Evolutionary conservation across 2,113 vertebrate species (phyloP), one percentile per base, ranked within the genome.

Genomic region (Sisor rabdophorus): DNA sequence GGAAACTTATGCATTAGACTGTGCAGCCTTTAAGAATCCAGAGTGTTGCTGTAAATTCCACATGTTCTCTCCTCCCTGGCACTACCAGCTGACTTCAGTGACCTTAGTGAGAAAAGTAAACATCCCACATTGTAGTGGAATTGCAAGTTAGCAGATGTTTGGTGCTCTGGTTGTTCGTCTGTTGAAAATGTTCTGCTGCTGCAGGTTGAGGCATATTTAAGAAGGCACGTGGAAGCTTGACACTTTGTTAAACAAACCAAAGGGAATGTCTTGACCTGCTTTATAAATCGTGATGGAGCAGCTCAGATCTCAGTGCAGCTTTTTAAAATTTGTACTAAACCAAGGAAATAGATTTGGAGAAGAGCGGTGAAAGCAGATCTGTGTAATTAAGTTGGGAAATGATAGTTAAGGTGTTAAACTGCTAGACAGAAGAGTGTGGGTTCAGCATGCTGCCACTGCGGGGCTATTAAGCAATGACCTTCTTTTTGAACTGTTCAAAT

Each of bases 101-200:
- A 55, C 60, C 60, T 55, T 32, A 75, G 73, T 54, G n/a, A 55
- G 15, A 54, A 53, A 54, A 20, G 56, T 32, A 54, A 74, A 75
- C 60, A 64, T 65, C n/a, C 20, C 20, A 15, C 19, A 65, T 36
- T 22, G 9, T 15, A 26, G 47, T 55, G 26, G 47, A 60, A 1
- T 50, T 48, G 17, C 26, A 50, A 5, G 24, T 52, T 69, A 20
- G 48, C 44, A 17, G 44, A 67, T 48, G 24, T 30, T 50, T 28
- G 24, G 24, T 19, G 24, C 22, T 52, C 65, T 69, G 26, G 24
- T 69, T 69, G 19, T 69, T 52, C 11, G 17, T 16, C 3, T 52
- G 48, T 30, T 52, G 16, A 19, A 17, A 50, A 50, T 68, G 65
- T 50, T 16, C 65, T 69, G 10, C 24, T 50, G 24, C 65, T 69